Evolutionary conservation across 1,140 invertebrate species (phyloP), one percentile per base, ranked within the genome.

Genomic region (Megalonaias nervosa): DNA sequence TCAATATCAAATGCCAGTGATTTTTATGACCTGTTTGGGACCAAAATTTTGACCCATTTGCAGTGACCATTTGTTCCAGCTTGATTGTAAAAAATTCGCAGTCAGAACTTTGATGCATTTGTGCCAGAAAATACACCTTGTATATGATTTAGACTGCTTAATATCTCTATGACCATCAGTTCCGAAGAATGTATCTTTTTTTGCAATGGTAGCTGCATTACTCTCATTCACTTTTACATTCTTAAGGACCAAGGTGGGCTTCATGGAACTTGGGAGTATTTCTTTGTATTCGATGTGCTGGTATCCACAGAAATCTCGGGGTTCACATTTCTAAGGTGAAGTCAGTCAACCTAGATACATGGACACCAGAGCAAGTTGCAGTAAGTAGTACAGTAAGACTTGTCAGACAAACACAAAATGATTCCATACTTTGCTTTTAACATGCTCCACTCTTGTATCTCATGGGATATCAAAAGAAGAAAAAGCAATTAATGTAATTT

Each of bases 221-320:
- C 9, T 0, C 38, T 48, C 6, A 0, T 48, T 48, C 3, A 71
- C n/a, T 55, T 67, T 80, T 76, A 73, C 67, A 48, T 64, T 68
- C 80, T 90, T 26, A 81, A 98, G 97, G 97, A 90, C 98, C 98
- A 79, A 94, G 98, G 91, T 99, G 98, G 98, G 97, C 98, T 62
- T 98, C 97, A 81, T 99, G 98, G 97, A 99, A 99, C 92, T 91
- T 99, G 73, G 98, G 98, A 26, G 96, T 99, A 86, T 99, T 99
- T 90, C 91, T 99, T 13, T 99, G 98, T 91, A 99, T 99, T 86
- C 93, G 98, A 71, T 99, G 98, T 92, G 98, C 98, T 31, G 98
- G 98, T 23, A 99, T 99, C 85, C 98, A 99, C 91, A 93, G 98
- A 81, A 99, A 99, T 92, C 92, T 99, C 59, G 97, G 98, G 23